These are phyloP conservation scores for Synanthedon tipuliformis DNA, from an alignment of 2,888 invertebrate genomes.

Conservation along the genomic window DNA sequence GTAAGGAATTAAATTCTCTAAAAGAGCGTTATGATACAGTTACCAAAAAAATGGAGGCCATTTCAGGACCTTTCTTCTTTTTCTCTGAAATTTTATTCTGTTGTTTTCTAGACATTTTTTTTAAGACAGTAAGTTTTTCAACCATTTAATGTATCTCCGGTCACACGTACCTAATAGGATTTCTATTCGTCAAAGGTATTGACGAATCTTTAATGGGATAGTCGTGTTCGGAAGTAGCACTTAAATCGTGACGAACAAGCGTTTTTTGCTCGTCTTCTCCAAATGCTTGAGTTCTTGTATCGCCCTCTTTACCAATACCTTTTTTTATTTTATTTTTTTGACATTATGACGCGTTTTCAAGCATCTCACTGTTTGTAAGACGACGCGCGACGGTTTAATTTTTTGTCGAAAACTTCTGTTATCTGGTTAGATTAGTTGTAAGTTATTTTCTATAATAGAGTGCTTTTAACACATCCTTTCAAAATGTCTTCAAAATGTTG, in stretches of 20 bases:
- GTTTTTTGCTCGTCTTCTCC: conserved; percentile 30
- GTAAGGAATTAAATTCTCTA: no score
- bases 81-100: no score
- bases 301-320: conserved; percentile 32
- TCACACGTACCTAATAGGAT: conserved; percentile 12
- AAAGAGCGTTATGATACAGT: no score
- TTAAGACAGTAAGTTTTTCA: background rate
- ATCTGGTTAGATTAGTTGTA: conserved; percentile 56
- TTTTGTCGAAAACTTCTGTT: conserved; percentile 37
- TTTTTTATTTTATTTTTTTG: conserved; percentile 19
- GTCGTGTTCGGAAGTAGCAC: conserved; percentile 46
- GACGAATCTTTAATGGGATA: conserved; percentile 26
- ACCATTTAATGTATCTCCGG: background rate
- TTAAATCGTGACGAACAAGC: conserved; percentile 37
- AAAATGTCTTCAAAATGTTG: no score
- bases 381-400: conserved; percentile 24
- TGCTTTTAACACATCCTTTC: no score
- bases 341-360: conserved; percentile 11
- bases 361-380: conserved; percentile 10
- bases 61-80: no score
- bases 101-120: no score
- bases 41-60: no score
- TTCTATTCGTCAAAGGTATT: conserved; percentile 12
- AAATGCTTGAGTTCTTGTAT: conserved; percentile 14
- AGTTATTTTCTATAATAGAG: conserved; percentile 10